Evolutionary conservation across 2,113 vertebrate species (phyloP).

Genomic region (Brachyhypopomus gauderio): DNA sequence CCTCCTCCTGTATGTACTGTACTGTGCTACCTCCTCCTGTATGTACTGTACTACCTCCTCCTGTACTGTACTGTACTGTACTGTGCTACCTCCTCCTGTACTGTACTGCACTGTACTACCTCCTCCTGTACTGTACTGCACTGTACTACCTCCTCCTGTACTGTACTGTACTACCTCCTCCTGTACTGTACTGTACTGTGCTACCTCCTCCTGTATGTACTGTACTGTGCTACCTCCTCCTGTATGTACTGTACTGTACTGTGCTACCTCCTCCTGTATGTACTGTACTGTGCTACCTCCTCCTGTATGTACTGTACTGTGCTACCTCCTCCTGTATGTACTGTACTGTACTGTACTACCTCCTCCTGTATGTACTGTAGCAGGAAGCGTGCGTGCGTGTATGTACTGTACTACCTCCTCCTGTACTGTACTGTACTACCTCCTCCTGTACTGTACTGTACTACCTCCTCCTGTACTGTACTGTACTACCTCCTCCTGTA

Average conservation of each 20-base stretch:
- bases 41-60: slow-evolving; percentile 99
- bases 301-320: no score
- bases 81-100: slow-evolving; percentile 91
- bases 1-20: slow-evolving; percentile 99
- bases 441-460: no score
- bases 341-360: no score
- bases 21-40: no score
- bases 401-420: slow-evolving; percentile 87
- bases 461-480: slow-evolving; percentile 97
- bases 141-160: slow-evolving; percentile 91
- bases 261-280: slow-evolving; percentile 91
- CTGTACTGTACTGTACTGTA: no score
- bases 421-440: no score
- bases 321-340: slow-evolving; percentile 95
- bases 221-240: slow-evolving; percentile 91
- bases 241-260: no score
- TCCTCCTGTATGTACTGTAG: no score
- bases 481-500: slow-evolving; percentile 91
- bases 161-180: slow-evolving; percentile 92
- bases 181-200: no score
- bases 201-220: slow-evolving; percentile 97
- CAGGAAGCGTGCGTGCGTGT: neutral
- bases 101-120: no score
- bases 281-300: slow-evolving; percentile 88
- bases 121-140: no score